phyloP scores from a whole-genome alignment of 2,888 invertebrate species.

The Platycheirus rosarum region DNA sequence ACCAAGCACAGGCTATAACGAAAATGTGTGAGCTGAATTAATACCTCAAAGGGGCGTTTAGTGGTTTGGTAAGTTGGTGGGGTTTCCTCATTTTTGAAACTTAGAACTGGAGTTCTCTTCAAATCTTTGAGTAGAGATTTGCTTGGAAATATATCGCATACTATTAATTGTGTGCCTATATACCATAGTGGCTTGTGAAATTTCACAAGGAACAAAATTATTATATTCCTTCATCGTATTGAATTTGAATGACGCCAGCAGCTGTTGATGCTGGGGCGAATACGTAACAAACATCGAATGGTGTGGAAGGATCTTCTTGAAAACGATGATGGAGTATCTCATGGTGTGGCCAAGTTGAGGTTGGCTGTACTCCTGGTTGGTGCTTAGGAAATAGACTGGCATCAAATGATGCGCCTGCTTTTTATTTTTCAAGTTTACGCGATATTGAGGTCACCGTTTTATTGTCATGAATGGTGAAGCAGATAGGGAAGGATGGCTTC shows the following conservation, averaged over 20 bases:
- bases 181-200: neutral
- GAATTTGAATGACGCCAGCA: neutral
- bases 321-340: neutral
- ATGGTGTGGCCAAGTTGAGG: neutral
- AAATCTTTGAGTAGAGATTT: neutral
- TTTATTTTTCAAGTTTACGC: conserved; percentile 6
- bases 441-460: conserved; percentile 1
- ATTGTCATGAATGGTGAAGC: conserved; percentile 15
- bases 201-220: neutral
- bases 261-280: neutral
- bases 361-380: too few species aligned
- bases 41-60: neutral
- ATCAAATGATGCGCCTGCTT: neutral
- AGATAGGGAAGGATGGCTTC: too few species aligned
- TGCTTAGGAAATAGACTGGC: too few species aligned
- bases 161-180: conserved; percentile 26
- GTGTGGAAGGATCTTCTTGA: neutral
- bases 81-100: neutral
- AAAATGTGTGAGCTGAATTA: conserved; percentile 4
- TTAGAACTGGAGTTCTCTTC: neutral
- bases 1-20: conserved; percentile 3
- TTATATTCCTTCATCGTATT: neutral
- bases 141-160: neutral
- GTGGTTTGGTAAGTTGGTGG: neutral
- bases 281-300: neutral